Evolutionary conservation across 2,888 invertebrate species (phyloP).

Genomic region (Drosophila histrio): DNA sequence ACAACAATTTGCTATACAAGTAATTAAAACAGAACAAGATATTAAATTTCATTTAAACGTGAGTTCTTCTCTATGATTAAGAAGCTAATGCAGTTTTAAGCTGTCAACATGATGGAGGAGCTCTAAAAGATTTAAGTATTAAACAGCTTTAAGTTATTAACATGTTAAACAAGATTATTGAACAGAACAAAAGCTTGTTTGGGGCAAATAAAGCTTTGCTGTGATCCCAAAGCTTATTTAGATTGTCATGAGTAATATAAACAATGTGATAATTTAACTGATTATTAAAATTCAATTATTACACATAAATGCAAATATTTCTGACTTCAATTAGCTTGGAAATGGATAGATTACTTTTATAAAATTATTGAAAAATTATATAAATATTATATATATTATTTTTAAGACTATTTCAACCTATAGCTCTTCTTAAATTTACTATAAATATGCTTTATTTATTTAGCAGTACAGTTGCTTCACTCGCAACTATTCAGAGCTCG

Average conservation of each 20-base stretch:
- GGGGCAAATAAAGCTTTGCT: no score
- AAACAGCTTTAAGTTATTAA: not conserved
- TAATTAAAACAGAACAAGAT: not conserved
- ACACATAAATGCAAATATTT: no score
- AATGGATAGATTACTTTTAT: no score
- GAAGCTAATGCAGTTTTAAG: not conserved
- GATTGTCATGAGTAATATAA: no score
- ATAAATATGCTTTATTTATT: not conserved
- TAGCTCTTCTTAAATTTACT: not conserved
- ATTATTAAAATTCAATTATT: no score
- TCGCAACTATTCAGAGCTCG: constrained; percentile 19
- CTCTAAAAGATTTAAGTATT: not conserved
- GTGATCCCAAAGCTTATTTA: no score
- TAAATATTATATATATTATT: no score
- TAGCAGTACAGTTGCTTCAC: constrained; percentile 19
- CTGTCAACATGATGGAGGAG: not conserved
- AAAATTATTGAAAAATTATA: no score
- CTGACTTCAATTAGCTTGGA: no score
- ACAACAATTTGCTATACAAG: not conserved
- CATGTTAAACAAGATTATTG: not conserved
- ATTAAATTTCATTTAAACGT: constrained; percentile 6
- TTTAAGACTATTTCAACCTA: no score
- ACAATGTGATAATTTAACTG: no score
- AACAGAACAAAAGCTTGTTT: not conserved
- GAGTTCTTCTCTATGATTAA: not conserved